phyloP scores from a whole-genome alignment of 1,140 invertebrate genomes.

The Phymastichus coffea region DNA sequence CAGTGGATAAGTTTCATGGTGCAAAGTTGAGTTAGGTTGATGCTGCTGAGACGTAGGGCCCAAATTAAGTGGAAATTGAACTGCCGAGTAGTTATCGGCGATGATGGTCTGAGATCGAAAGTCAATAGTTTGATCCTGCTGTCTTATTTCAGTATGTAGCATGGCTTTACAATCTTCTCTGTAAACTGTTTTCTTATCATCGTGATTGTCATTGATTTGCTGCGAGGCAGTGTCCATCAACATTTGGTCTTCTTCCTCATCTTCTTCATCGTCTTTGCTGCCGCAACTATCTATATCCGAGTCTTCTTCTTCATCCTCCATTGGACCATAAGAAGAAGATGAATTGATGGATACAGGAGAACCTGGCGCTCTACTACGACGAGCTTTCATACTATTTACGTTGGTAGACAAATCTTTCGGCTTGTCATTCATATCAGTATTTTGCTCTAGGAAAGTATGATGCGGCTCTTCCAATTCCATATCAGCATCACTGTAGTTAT shows the following conservation, averaged over 20 bases:
- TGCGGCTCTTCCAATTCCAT: conserved; percentile 44
- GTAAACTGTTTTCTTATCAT: conserved; percentile 28
- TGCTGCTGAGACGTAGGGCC: background rate
- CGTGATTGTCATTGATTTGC: conserved; percentile 10
- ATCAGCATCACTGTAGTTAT: conserved; percentile 56
- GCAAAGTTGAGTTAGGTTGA: conserved; percentile 12
- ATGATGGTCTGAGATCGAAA: conserved; percentile 20
- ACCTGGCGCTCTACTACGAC: conserved; percentile 36
- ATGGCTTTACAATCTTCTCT: conserved; percentile 22
- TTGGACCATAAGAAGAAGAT: conserved; percentile 36
- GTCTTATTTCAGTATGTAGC: background rate
- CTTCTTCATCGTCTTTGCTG: conserved; percentile 15
- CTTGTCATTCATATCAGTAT: conserved; percentile 34
- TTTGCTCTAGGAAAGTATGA: conserved; percentile 34
- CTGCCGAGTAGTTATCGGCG: background rate
- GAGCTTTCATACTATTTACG: conserved; percentile 42
- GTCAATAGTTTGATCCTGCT: conserved; percentile 7
- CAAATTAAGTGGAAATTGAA: conserved; percentile 1
- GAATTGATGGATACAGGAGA: conserved; percentile 44
- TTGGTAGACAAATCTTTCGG: conserved; percentile 38
- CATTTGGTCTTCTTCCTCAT: conserved; percentile 28
- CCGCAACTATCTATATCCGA: conserved; percentile 34
- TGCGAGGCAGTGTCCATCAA: background rate
- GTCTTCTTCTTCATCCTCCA: conserved; percentile 25
- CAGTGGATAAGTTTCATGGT: conserved; percentile 39